Evolutionary conservation across 2,888 invertebrate genomes (phyloP).

Genomic region (Anagyrus pseudococci): DNA sequence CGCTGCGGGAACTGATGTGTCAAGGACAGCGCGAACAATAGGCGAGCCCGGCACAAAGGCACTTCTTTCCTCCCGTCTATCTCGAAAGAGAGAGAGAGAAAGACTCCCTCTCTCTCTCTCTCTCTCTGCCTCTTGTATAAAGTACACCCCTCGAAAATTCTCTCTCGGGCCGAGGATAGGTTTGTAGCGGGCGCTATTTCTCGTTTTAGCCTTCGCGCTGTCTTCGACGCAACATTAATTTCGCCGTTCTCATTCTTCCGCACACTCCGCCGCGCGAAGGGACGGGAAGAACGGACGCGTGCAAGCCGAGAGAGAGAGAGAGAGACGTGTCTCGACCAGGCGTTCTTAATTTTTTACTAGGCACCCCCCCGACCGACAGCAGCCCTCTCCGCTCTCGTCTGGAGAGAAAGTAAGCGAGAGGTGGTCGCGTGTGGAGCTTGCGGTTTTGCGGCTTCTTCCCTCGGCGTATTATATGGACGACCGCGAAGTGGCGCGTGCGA

Average conservation of each 20-base stretch:
- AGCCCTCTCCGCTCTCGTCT: background rate
- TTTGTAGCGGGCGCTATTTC: no score
- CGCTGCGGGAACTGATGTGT: slow-evolving; percentile 36
- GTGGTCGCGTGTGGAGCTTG: background rate
- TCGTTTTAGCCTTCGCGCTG: slow-evolving; percentile 16
- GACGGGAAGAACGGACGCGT: background rate
- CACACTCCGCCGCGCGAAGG: slow-evolving; percentile 1
- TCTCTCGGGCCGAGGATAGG: background rate
- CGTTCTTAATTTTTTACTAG: slow-evolving; percentile 31
- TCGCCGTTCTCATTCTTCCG: slow-evolving; percentile 31
- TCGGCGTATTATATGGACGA: no score
- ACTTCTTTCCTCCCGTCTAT: no score
- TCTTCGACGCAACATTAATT: slow-evolving; percentile 37
- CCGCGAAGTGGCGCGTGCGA: no score
- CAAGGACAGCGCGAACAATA: slow-evolving; percentile 37
- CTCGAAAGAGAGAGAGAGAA: no score
- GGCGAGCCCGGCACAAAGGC: slow-evolving; percentile 23
- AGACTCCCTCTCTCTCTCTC: background rate
- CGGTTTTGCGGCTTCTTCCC: background rate
- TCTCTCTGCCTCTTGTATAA: no score
- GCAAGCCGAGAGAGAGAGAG: slow-evolving; percentile 2
- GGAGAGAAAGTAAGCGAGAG: background rate
- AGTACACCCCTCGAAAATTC: background rate
- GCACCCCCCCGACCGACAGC: background rate
- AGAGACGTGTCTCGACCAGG: slow-evolving; percentile 21